Evolutionary conservation across 2,113 vertebrate species (phyloP).

Genomic region (Neodontobutis hainanensis): DNA sequence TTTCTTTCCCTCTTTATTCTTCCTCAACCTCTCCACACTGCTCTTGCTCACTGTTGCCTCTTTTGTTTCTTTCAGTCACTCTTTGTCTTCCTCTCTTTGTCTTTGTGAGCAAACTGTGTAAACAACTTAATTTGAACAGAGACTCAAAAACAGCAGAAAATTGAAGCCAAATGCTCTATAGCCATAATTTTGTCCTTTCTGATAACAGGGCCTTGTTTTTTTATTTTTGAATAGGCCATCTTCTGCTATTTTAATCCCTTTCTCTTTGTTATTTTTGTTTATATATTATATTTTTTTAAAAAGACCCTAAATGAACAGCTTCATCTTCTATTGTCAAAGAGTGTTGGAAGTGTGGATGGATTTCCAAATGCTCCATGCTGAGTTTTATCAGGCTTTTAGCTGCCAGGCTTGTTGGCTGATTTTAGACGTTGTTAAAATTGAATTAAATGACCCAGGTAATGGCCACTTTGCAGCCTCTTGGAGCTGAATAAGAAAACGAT

Average conservation of each 20-base stretch:
- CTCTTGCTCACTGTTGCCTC: conserved; percentile 28
- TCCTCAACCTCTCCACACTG: conserved; percentile 32
- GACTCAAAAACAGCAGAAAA: conserved; percentile 55
- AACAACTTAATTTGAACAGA: conserved; percentile 71
- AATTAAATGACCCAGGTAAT: conserved; percentile 65
- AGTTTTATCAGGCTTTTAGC: conserved; percentile 58
- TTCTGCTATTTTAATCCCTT: conserved; percentile 55
- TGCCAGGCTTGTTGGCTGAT: conserved; percentile 53
- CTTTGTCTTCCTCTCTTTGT: conserved; percentile 51
- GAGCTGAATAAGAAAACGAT: conserved; percentile 21
- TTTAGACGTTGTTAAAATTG: conserved; percentile 60
- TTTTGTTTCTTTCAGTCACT: conserved; percentile 57
- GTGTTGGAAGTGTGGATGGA: conserved; percentile 46
- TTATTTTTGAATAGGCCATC: conserved; percentile 54
- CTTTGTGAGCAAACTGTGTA: conserved; percentile 66
- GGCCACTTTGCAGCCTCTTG: conserved; percentile 32
- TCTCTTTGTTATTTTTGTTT: conserved; percentile 33
- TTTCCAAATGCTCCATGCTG: conserved; percentile 56
- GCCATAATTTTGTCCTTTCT: conserved; percentile 64
- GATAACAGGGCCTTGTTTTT: conserved; percentile 61
- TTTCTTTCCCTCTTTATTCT: conserved; percentile 41
- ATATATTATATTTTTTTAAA: conserved; percentile 2
- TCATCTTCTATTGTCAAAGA: conserved; percentile 56
- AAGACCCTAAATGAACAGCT: conserved; percentile 51
- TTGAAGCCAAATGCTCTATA: conserved; percentile 62